Percentiles rank a stretch among this genome's conserved stretches.
These are phyloP conservation scores for Ornithoptera alexandrae DNA, from an alignment of 2,888 invertebrate genomes.

Conservation along the genomic window DNA sequence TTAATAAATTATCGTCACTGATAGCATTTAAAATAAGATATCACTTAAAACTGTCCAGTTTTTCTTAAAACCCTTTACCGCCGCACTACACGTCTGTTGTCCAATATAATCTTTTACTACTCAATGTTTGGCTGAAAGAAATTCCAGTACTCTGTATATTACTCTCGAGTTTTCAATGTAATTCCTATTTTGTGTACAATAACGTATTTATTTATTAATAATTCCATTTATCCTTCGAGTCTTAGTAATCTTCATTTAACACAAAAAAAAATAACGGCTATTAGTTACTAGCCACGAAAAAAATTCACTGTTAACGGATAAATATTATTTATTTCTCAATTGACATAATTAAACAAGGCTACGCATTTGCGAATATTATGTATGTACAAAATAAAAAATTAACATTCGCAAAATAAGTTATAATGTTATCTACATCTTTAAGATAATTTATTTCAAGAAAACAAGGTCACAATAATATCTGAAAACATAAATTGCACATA, in stretches of 20 bases:
- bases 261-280: background rate
- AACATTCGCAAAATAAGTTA: background rate
- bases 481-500: background rate
- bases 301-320: background rate
- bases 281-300: background rate
- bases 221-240: no score
- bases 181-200: no score
- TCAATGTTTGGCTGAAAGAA: no score
- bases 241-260: background rate
- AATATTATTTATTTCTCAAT: background rate
- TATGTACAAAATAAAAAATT: background rate
- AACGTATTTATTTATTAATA: no score
- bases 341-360: background rate
- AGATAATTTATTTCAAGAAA: background rate
- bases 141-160: no score
- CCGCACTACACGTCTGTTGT: no score
- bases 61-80: no score
- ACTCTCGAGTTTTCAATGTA: no score
- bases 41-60: no score
- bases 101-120: no score
- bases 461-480: background rate
- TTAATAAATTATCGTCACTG: no score
- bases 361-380: background rate
- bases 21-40: no score
- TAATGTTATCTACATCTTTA: background rate